Conservation (phyloP, 2,113 vertebrate species). For the Ptilonorhynchus violaceus region DNA sequence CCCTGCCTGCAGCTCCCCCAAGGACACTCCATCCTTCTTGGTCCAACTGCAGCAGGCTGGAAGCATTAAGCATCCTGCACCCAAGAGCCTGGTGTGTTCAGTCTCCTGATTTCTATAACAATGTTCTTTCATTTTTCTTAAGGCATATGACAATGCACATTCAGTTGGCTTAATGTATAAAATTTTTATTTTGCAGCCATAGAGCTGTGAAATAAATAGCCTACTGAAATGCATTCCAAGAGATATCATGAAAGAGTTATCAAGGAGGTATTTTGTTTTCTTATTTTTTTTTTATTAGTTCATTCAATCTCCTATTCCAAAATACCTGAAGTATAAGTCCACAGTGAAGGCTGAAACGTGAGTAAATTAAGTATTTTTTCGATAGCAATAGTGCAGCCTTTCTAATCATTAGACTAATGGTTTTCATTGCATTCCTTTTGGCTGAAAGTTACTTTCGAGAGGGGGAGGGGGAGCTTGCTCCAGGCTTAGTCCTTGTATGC, state of each 20-base stretch:
- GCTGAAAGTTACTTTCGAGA: not conserved
- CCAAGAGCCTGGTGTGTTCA: not conserved
- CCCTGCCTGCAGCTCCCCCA: not conserved
- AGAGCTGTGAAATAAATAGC: not conserved
- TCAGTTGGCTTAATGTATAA: not conserved
- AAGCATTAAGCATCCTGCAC: not conserved
- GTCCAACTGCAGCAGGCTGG: rapidly evolving
- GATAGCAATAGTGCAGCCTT: not conserved
- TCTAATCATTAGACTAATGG: constrained; percentile 45
- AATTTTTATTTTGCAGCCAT: not conserved
- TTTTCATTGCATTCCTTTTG: constrained; percentile 53
- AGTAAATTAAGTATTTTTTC: not conserved
- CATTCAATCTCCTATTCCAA: not conserved
- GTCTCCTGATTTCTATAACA: not conserved
- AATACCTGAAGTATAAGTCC: not conserved
- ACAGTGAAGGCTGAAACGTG: not conserved
- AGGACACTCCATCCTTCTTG: not conserved
- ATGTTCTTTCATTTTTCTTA: not conserved
- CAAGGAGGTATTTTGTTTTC: not conserved
- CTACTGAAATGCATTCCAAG: not conserved
- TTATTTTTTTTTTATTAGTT: not conserved
- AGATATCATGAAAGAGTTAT: rapidly evolving
- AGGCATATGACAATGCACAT: not conserved
- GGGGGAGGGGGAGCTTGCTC: not conserved
- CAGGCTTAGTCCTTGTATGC: constrained; percentile 38